Evolutionary conservation across 2,113 vertebrate genomes (phyloP).

Genomic region (Physeter macrocephalus): DNA sequence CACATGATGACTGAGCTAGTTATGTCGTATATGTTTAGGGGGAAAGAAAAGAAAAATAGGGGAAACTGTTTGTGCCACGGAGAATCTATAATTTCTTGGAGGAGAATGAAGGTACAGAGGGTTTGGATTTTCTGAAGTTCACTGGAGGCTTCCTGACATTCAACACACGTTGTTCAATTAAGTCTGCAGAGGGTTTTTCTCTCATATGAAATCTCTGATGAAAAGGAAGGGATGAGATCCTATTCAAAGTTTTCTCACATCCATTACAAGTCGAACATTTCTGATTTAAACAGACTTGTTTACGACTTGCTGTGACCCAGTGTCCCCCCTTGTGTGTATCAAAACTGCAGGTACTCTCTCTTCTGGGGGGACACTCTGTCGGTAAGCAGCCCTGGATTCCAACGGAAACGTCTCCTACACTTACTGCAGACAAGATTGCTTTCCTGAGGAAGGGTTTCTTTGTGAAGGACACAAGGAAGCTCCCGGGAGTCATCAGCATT

Average conservation of each 20-base stretch:
- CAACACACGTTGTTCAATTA: accelerated
- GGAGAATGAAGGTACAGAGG: too few species aligned
- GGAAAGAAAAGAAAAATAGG: not conserved
- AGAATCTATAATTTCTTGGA: too few species aligned
- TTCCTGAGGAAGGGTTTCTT: not conserved
- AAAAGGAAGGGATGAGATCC: not conserved
- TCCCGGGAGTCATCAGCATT: not conserved
- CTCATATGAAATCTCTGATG: not conserved
- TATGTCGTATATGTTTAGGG: accelerated
- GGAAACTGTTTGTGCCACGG: not conserved
- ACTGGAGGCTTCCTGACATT: not conserved
- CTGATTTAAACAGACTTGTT: not conserved
- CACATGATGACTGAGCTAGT: accelerated
- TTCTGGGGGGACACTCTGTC: not conserved
- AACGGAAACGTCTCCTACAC: not conserved
- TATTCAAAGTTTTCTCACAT: not conserved
- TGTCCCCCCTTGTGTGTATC: accelerated
- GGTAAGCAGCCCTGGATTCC: not conserved
- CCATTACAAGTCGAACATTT: not conserved
- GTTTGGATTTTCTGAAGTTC: not conserved
- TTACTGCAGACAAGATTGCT: not conserved
- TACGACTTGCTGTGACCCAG: not conserved
- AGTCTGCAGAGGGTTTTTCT: not conserved
- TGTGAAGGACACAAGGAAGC: too few species aligned
- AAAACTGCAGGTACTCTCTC: accelerated